These are phyloP conservation scores for Anomalospiza imberbis DNA, from an alignment of 2,797 vertebrate species.

Conservation along the genomic window DNA sequence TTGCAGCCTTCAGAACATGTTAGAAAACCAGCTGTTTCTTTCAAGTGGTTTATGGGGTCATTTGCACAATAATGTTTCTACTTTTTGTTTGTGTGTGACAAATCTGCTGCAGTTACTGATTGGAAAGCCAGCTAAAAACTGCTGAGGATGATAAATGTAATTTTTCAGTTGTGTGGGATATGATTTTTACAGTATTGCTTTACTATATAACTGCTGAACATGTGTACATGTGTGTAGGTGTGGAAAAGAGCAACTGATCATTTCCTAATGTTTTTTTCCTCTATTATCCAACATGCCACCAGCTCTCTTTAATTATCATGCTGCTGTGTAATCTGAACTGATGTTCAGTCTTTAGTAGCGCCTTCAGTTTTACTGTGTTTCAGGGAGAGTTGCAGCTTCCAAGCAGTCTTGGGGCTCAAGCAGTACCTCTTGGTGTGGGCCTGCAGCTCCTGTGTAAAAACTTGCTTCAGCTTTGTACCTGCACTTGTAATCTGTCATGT, in stretches of 20 bases:
- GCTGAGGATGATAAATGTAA: not conserved
- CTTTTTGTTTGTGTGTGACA: not conserved
- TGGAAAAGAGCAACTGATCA: not conserved
- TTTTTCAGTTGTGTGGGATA: not conserved
- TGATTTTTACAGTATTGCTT: not conserved
- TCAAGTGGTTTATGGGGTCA: not conserved
- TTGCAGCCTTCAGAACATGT: not conserved
- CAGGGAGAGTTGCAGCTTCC: not conserved
- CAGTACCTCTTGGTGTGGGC: not conserved
- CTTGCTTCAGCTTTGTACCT: not conserved
- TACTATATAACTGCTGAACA: not conserved
- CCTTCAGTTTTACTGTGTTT: not conserved
- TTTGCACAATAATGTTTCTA: not conserved
- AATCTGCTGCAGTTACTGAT: not conserved
- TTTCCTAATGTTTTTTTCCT: not conserved
- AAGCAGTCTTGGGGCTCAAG: not conserved
- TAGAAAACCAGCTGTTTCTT: not conserved
- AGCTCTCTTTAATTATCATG: not conserved
- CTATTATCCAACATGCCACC: not conserved
- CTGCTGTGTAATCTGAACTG: not conserved
- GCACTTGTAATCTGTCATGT: not conserved
- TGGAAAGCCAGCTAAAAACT: not conserved
- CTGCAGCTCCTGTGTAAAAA: not conserved
- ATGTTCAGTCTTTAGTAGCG: not conserved
- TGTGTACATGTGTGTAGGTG: not conserved